Evolutionary conservation across 2,113 vertebrate species (phyloP).

Genomic region (Silurus glanis): DNA sequence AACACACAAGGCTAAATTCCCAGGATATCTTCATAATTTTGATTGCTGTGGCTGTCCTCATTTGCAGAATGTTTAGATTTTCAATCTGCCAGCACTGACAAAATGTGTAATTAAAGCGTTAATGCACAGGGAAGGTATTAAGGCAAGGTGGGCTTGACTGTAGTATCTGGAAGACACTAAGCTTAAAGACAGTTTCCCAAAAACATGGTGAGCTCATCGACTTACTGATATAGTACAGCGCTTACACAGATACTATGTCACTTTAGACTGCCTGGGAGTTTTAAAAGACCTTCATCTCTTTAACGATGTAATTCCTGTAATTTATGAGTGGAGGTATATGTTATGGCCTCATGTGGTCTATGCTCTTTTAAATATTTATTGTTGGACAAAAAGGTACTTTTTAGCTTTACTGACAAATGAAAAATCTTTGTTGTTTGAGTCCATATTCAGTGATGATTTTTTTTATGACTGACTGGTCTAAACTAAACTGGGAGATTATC

Average conservation of each 20-base stretch:
- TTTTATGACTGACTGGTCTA: conserved; percentile 36
- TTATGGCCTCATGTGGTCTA: conserved; percentile 25
- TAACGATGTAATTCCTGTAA: conserved; percentile 44
- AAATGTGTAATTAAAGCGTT: background rate
- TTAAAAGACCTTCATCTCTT: conserved; percentile 47
- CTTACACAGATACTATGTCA: conserved; percentile 33
- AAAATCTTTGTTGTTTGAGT: conserved; percentile 7
- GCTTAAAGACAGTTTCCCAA: background rate
- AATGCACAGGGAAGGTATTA: background rate
- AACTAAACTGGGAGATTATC: background rate
- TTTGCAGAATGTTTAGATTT: background rate
- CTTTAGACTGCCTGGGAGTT: conserved; percentile 33
- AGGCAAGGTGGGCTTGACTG: background rate
- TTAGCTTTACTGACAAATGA: conserved; percentile 14
- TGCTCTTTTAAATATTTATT: conserved; percentile 23
- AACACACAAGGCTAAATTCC: background rate
- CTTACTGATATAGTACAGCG: conserved; percentile 16
- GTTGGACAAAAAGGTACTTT: background rate
- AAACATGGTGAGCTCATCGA: conserved; percentile 23
- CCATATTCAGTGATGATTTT: conserved; percentile 13
- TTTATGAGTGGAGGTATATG: conserved; percentile 38
- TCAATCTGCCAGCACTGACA: background rate
- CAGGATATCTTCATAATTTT: background rate
- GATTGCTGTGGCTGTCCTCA: background rate
- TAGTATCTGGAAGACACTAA: background rate